A percentile compares a stretch with the other conserved stretches of the same genome.
These are phyloP conservation scores for Isotomurus palustris DNA, from an alignment of 2,888 invertebrate species.

Conservation along the genomic window DNA sequence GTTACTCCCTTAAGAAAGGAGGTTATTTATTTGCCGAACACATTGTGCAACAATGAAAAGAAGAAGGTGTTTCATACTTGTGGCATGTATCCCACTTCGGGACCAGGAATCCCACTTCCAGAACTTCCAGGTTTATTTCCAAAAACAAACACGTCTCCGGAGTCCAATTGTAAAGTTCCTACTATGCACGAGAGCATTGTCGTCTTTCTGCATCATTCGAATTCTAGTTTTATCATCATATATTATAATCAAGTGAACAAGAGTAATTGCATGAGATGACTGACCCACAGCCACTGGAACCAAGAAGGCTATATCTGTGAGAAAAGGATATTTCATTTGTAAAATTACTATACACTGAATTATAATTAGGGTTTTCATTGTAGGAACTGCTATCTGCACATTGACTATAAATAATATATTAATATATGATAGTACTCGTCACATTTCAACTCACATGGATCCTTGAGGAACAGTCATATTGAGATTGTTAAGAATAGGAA, in stretches of 20 bases:
- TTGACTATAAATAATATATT: too few species aligned
- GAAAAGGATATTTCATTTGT: constrained; percentile 2
- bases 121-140: constrained; percentile 50
- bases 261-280: too few species aligned
- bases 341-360: too few species aligned
- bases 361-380: too few species aligned
- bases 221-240: too few species aligned
- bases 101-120: constrained; percentile 52
- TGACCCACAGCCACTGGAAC: constrained; percentile 93
- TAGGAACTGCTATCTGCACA: too few species aligned
- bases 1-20: constrained; percentile 13
- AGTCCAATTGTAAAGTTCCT: constrained; percentile 49
- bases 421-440: too few species aligned
- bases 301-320: constrained; percentile 80
- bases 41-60: background rate
- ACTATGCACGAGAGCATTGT: constrained; percentile 48
- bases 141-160: constrained; percentile 48
- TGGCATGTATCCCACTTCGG: constrained; percentile 52
- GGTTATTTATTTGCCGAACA: background rate
- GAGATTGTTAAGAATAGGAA: constrained; percentile 78
- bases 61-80: constrained; percentile 7
- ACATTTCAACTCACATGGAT: constrained; percentile 81
- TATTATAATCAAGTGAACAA: too few species aligned
- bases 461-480: constrained; percentile 91
- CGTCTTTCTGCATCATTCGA: too few species aligned